Percentiles rank a stretch among this genome's conserved stretches.
These are phyloP conservation scores for Bucorvus abyssinicus DNA, from an alignment of 2,797 vertebrate genomes.

Conservation along the genomic window DNA sequence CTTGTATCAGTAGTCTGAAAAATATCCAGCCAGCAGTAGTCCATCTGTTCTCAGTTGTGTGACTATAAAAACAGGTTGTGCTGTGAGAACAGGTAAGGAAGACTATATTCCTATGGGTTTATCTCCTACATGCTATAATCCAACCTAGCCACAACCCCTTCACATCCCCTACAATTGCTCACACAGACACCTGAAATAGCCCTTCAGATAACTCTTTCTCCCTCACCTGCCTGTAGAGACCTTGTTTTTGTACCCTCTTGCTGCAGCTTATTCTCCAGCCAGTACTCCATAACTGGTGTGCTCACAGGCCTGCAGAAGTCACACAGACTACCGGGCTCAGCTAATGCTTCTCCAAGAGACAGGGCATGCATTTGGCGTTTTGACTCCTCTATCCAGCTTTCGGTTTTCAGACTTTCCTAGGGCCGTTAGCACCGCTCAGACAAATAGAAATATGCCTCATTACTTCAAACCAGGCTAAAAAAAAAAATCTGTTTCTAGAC, in stretches of 20 bases:
- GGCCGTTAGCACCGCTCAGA: background rate
- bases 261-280: background rate
- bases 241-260: background rate
- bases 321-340: background rate
- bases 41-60: background rate
- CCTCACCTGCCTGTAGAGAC: background rate
- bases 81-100: background rate
- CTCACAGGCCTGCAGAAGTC: background rate
- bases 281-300: rapidly evolving
- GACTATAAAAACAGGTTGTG: background rate
- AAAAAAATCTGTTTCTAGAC: background rate
- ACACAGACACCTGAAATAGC: background rate
- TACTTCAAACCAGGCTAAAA: background rate
- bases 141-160: background rate
- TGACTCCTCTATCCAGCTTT: background rate
- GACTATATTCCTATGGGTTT: background rate
- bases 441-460: background rate
- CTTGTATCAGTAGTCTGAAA: background rate
- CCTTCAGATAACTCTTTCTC: background rate
- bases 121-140: background rate
- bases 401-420: background rate
- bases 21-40: background rate
- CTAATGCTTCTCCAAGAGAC: background rate
- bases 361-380: background rate
- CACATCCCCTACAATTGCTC: background rate